Evolutionary conservation across 1,140 invertebrate genomes (phyloP).

Genomic region (Lepidurus packardi): DNA sequence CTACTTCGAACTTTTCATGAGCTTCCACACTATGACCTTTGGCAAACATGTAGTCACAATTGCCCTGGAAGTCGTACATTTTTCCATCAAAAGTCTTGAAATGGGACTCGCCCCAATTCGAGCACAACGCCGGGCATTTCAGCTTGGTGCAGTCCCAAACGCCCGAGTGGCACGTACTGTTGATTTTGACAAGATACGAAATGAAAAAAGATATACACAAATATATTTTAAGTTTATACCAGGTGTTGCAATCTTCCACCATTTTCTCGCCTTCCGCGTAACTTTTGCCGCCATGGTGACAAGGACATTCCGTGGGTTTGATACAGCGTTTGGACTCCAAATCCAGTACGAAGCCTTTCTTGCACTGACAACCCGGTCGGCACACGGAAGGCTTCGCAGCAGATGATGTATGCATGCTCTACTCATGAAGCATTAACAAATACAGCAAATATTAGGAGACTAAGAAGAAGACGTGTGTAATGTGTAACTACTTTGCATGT

Average conservation of each 20-base stretch:
- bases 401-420: slow-evolving; percentile 64
- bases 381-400: slow-evolving; percentile 54
- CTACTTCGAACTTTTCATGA: slow-evolving; percentile 60
- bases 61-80: slow-evolving; percentile 79
- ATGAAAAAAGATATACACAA: slow-evolving; percentile 29
- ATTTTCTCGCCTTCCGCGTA: slow-evolving; percentile 70
- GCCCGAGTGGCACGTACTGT: slow-evolving; percentile 49
- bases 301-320: slow-evolving; percentile 65
- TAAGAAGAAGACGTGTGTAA: slow-evolving; percentile 27
- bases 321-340: slow-evolving; percentile 61
- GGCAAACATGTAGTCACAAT: slow-evolving; percentile 75
- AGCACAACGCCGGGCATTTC: slow-evolving; percentile 58
- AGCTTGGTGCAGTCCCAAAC: slow-evolving; percentile 45
- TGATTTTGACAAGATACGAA: slow-evolving; percentile 35
- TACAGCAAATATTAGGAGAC: slow-evolving; percentile 24
- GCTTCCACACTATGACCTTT: slow-evolving; percentile 56
- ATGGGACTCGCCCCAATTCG: slow-evolving; percentile 79
- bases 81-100: slow-evolving; percentile 78
- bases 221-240: slow-evolving; percentile 49
- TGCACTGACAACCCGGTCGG: slow-evolving; percentile 69
- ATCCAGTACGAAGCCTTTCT: slow-evolving; percentile 65
- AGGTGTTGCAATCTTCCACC: slow-evolving; percentile 74
- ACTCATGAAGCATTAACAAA: slow-evolving; percentile 36
- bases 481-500: slow-evolving; percentile 62
- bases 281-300: slow-evolving; percentile 76